phyloP scores from a whole-genome alignment of 2,888 invertebrate species.

The Tanaodytes sp. region DNA sequence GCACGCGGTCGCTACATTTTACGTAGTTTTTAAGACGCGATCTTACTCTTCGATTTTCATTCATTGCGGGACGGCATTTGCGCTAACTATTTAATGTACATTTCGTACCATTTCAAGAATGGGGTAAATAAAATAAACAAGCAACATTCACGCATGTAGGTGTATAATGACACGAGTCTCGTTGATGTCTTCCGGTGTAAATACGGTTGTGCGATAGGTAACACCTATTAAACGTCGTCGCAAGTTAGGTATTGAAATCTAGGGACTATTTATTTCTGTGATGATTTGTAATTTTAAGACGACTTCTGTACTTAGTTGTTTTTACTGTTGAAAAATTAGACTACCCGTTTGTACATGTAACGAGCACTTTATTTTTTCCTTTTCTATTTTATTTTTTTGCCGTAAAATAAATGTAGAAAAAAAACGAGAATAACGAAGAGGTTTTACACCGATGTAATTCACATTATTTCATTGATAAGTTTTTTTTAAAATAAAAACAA shows the following conservation, averaged over 20 bases:
- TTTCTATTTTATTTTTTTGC: too few species aligned
- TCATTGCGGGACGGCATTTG: slow-evolving; percentile 43
- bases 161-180: slow-evolving; percentile 47
- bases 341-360: too few species aligned
- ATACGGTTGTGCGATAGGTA: slow-evolving; percentile 42
- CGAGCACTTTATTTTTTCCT: too few species aligned
- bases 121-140: slow-evolving; percentile 9
- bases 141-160: slow-evolving; percentile 39
- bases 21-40: slow-evolving; percentile 48
- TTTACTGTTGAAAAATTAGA: slow-evolving; percentile 23
- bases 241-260: slow-evolving; percentile 51
- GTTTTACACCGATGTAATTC: too few species aligned
- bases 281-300: slow-evolving; percentile 52
- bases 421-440: too few species aligned
- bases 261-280: slow-evolving; percentile 53
- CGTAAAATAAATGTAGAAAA: too few species aligned
- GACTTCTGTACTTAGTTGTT: slow-evolving; percentile 50
- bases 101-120: slow-evolving; percentile 42
- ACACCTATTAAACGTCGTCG: slow-evolving; percentile 51
- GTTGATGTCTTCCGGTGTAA: slow-evolving; percentile 55
- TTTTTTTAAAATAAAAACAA: slow-evolving; percentile 23
- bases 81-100: slow-evolving; percentile 51
- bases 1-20: slow-evolving; percentile 52
- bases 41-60: slow-evolving; percentile 47
- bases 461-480: too few species aligned